phyloP scores from a whole-genome alignment of 2,113 vertebrate species.

The Naja naja region DNA sequence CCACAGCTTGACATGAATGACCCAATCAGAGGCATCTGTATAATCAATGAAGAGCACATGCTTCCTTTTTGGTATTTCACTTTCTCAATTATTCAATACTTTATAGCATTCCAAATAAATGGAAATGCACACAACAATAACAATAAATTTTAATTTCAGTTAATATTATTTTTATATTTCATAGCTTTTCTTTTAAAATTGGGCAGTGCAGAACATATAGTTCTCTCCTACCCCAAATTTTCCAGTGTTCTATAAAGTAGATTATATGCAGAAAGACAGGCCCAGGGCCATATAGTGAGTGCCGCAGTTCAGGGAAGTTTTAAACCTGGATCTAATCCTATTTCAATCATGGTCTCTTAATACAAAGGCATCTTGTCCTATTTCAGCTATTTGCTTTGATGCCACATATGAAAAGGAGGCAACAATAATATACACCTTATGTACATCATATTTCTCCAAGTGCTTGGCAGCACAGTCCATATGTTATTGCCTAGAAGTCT shows the following conservation, averaged over 20 bases:
- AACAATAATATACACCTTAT: neutral
- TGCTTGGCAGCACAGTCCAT: constrained; percentile 12
- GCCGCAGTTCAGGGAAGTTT: neutral
- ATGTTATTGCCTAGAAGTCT: neutral
- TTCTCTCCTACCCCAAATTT: neutral
- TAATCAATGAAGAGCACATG: neutral
- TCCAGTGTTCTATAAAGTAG: neutral
- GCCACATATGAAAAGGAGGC: neutral
- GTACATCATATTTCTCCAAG: neutral
- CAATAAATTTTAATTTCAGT: neutral
- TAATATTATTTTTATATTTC: neutral
- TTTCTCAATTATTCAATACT: neutral
- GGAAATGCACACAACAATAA: neutral
- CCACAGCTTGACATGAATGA: neutral
- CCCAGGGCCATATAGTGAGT: neutral
- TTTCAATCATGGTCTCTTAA: neutral
- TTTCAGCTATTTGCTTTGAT: constrained; percentile 15
- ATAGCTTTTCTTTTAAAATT: neutral
- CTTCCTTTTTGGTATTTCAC: neutral
- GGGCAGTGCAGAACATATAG: neutral
- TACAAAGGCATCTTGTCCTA: neutral
- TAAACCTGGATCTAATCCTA: neutral
- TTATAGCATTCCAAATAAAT: neutral
- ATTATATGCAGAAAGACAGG: neutral
- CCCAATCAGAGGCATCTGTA: neutral